phyloP scores from a whole-genome alignment of 2,113 vertebrate species.

The Sakesphorus luctuosus region DNA sequence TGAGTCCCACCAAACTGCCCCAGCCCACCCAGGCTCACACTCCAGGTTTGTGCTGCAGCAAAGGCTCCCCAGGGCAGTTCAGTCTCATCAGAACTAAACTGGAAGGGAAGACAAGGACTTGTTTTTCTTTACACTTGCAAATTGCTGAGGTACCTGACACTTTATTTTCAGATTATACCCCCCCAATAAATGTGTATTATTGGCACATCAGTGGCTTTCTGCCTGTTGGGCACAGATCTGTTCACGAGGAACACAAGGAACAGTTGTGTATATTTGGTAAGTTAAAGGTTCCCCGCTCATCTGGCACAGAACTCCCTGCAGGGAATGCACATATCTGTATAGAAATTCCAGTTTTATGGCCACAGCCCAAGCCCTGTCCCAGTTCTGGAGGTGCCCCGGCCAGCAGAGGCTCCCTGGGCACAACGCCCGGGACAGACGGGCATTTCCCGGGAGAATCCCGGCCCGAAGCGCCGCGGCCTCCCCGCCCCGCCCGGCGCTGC shows the following conservation, averaged over 20 bases:
- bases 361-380: background rate
- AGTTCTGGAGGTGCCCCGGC: accelerated
- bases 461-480: too few species aligned
- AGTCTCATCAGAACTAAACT: background rate
- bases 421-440: background rate
- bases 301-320: background rate
- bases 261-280: accelerated
- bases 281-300: background rate
- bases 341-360: accelerated
- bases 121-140: background rate
- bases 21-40: accelerated
- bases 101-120: background rate
- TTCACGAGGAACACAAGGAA: too few species aligned
- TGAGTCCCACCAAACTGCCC: background rate
- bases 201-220: accelerated
- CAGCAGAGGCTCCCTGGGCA: accelerated
- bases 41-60: background rate
- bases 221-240: background rate
- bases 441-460: accelerated
- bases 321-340: accelerated
- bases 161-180: background rate
- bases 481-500: too few species aligned
- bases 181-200: accelerated
- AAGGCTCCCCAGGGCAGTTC: background rate
- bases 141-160: background rate